These are phyloP conservation scores for Oligia latruncula DNA, from an alignment of 2,888 invertebrate genomes.

Conservation along the genomic window DNA sequence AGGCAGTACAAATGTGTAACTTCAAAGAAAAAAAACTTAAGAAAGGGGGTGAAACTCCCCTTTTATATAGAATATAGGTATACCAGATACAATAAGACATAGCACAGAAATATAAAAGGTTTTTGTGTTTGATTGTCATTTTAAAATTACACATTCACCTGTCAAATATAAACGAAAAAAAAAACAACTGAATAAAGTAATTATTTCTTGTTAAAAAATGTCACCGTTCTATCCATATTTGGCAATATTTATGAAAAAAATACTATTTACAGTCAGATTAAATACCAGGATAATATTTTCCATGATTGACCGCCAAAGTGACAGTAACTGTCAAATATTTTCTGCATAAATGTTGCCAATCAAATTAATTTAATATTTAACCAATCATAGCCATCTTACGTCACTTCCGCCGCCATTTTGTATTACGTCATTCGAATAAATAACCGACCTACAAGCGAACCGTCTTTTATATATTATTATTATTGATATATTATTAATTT, in stretches of 20 bases:
- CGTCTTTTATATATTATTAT: slow-evolving; percentile 62
- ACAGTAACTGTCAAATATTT: slow-evolving; percentile 11
- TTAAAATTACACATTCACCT: slow-evolving; percentile 17
- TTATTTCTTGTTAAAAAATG: slow-evolving; percentile 41
- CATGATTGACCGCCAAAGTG: neutral
- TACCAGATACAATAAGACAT: neutral
- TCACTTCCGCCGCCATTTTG: slow-evolving; percentile 43
- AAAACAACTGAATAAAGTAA: slow-evolving; percentile 36
- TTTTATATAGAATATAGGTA: neutral
- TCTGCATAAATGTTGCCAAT: slow-evolving; percentile 27
- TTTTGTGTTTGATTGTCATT: neutral
- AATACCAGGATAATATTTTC: neutral
- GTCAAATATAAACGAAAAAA: slow-evolving; percentile 2
- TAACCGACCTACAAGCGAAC: slow-evolving; percentile 59
- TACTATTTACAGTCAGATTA: neutral
- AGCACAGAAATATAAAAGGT: neutral
- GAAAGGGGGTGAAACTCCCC: neutral
- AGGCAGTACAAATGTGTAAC: slow-evolving; percentile 8
- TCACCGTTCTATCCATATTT: slow-evolving; percentile 1
- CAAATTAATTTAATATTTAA: slow-evolving; percentile 19
- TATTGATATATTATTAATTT: slow-evolving; percentile 66
- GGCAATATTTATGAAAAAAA: slow-evolving; percentile 25
- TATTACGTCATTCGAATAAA: slow-evolving; percentile 58
- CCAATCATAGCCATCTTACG: slow-evolving; percentile 53
- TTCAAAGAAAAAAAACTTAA: neutral